Evolutionary conservation across 1,140 invertebrate genomes (phyloP), one percentile per base, ranked within the genome.

Genomic region (Drosophila nannoptera): DNA sequence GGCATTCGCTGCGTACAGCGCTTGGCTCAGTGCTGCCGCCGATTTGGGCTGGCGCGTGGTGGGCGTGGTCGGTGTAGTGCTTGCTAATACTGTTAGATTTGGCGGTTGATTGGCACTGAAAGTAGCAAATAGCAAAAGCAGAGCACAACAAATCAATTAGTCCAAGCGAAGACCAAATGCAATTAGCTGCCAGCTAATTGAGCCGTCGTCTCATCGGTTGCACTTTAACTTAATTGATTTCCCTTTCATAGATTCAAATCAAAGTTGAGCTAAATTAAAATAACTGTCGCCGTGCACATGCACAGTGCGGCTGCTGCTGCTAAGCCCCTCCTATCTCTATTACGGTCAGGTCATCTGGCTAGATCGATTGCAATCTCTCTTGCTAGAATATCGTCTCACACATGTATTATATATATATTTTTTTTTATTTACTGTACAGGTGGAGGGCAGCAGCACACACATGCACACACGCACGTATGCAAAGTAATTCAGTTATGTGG

Each of bases 41-140:
- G 73, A 70, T 45, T 87, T 87, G 22, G 81, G 74, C 49, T 87
- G 80, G 29, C 77, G 74, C 48, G 61, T 59, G 40, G 62, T 83
- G 69, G 75, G 69, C 76, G 78, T 73, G 67, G 73, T 61, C 33
- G 86, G 66, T 64, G 76, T 49, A 59, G 77, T 70, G 61, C 63
- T 75, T 59, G 76, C 69, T 89, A 89, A 89, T 89, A 89, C 87
- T 89, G 87, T 75, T 87, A 88, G 56, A 87, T 87, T 89, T 66
- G 76, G 72, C 64, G 84, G 87, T 69, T 86, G 87, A 73, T 88
- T 87, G 61, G 78, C 75, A 54, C 87, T 89, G 69, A 3, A 87
- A 56, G 12, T 14, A 56, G 12, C 22, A 22, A 22, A 3, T 22
- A 2, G 22, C 22, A 22, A 22, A 22, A 22, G 22, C 14, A 73